Evolutionary conservation across 2,797 vertebrate species (phyloP), one percentile per base, ranked within the genome.

Genomic region (Clamator glandarius): DNA sequence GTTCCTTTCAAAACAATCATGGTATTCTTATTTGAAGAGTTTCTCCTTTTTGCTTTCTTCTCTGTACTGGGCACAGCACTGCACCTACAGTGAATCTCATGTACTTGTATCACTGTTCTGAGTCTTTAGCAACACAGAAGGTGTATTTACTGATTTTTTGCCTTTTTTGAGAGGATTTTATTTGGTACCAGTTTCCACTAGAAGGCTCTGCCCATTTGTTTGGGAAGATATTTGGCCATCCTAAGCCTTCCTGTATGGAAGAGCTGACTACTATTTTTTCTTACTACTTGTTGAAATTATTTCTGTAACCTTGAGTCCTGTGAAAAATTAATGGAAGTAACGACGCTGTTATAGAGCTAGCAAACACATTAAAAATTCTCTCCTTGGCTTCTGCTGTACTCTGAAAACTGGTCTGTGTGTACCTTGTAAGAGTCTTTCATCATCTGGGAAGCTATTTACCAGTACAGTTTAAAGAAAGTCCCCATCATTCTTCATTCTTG

Each of bases 161-260:
- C 3, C 9, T 55, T 31, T 28, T 2, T 52, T 28, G 51, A 26
- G 6, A 0, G 17, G 0, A 3, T 6, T 33, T 63, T 50, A 29
- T 83, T 87, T 75, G 21, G 16, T 82, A 24, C 6, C 9, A 33
- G 11, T 84, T 92, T 78, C 41, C 7, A 46, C 21, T 46, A 41
- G 35, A 54, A 58, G 46, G 59, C 10, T 82, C 18, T 63, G 11
- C 25, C 54, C 3, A 5, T 69, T 79, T 79, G 12, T 76, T 79
- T 83, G 23, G 11, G 21, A 84, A 17, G 7, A 42, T 1, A 2
- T 11, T 14, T 79, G 13, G 21, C 25, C 1, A 1, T 54, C 8
- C 23, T 52, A 35, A 84, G 6, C 24, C 9, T 80, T 84, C 48
- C 24, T 58, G 8, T 68, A 20, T 1, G 6, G n/a, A n/a, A 8